A percentile compares a stretch with the other conserved stretches of the same genome.
phyloP scores from a whole-genome alignment of 2,113 vertebrate genomes.

The Myocastor coypus region DNA sequence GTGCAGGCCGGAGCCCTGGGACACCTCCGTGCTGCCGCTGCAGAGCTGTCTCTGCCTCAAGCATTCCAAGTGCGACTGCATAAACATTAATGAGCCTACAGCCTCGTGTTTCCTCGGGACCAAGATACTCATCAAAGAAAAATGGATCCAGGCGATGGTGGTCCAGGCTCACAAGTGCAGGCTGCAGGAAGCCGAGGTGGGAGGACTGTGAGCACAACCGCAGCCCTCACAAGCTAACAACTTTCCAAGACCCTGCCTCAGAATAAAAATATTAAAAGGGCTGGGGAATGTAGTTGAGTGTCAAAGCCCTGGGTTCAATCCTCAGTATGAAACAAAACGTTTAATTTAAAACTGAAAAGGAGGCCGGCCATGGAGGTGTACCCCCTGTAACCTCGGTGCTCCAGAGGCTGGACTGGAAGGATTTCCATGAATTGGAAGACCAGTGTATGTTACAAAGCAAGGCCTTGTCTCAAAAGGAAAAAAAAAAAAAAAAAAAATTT shows the following conservation, averaged over 20 bases:
- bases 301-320: not conserved
- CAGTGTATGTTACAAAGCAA: not conserved
- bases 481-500: not conserved
- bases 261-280: not conserved
- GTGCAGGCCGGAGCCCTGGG: accelerated
- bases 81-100: not conserved
- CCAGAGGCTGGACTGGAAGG: not conserved
- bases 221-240: not conserved
- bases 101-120: not conserved
- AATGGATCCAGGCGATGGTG: not conserved
- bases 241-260: not conserved
- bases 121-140: not conserved
- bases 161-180: not conserved
- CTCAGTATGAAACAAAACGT: not conserved
- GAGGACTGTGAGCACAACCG: not conserved
- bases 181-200: not conserved
- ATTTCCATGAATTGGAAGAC: not conserved
- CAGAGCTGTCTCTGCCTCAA: not conserved
- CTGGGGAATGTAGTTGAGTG: not conserved
- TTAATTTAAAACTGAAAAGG: not conserved
- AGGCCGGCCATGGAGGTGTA: not conserved
- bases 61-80: not conserved
- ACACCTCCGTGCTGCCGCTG: not conserved
- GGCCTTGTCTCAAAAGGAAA: not conserved
- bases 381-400: not conserved